Base-by-base conservation (phyloP, 2,888 invertebrate genomes). In the Trachelus troglodyta region DNA sequence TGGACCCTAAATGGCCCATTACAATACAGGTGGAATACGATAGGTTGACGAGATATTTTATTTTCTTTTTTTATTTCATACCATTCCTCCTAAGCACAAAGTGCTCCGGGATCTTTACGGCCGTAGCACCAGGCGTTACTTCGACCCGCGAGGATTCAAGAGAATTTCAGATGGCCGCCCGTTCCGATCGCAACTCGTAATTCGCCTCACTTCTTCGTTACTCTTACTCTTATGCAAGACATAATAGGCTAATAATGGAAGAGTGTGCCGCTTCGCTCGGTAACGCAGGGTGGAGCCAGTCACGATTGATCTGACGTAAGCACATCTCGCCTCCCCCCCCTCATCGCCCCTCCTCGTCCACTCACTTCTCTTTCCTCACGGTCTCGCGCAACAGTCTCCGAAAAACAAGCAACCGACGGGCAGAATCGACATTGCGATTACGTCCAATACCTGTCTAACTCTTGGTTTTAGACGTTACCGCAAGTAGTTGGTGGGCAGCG, bases 211-310 rank as follows among this genome's bases (percentile, higher is more conserved):
- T 89, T 87, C 83, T 85, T 86, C 40, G 40, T 89, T 83, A 85
- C 89, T 88, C 88, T 90, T 89, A 89, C 90, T 89, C 88, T 91
- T 90, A 89, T 89, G 90, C 90, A 91, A 91, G 87, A 88, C 85
- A 88, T 91, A 91, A 91, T 90, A 87, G 89, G 89, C 85, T 89
- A 90, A 91, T 90, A 90, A 90, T 90, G 90, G 89, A 87, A 83
- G 82, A 85, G 86, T 86, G 84, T 81, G 83, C 83, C 74, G 35
- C 80, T 37, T 69, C 74, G 56, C 71, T 74, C 56, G 86, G 88
- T 86, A 89, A 89, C 86, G 83, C 85, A 89, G 91, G 91, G 91
- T 90, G 91, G 90, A 89, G 90, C 86, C 86, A 86, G 90, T 91
- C 91, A 91, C 91, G 91, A 91, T 86, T 86, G 85, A 85, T 88